These are phyloP conservation scores for Teleiodes luculella DNA, from an alignment of 2,888 invertebrate genomes.

Conservation along the genomic window DNA sequence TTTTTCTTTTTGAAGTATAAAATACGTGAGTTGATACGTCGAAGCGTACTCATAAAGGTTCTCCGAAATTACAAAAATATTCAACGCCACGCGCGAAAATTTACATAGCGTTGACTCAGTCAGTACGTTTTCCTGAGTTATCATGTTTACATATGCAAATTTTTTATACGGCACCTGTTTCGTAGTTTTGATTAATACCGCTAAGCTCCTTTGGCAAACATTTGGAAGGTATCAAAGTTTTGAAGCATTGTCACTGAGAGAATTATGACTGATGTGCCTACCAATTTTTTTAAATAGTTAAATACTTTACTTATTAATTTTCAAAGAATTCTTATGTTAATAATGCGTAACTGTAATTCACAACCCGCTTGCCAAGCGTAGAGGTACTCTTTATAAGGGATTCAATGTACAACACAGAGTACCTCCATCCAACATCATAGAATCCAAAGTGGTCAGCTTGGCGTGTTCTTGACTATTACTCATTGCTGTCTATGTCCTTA, in stretches of 20 bases:
- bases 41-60: slow-evolving; percentile 19
- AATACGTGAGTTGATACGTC: background rate
- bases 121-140: slow-evolving; percentile 27
- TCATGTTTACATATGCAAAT: slow-evolving; percentile 24
- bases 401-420: too few relatives aligned
- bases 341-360: too few relatives aligned
- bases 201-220: background rate
- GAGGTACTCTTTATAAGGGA: too few relatives aligned
- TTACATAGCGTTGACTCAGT: slow-evolving; percentile 35
- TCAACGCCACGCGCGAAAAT: slow-evolving; percentile 43
- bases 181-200: slow-evolving; percentile 7
- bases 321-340: too few relatives aligned
- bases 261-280: background rate
- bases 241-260: background rate
- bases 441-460: too few relatives aligned
- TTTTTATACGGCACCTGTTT: slow-evolving; percentile 9
- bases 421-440: too few relatives aligned
- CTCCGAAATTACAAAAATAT: slow-evolving; percentile 44
- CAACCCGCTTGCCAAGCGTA: too few relatives aligned
- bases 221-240: background rate
- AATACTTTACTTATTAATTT: too few relatives aligned
- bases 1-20: too few relatives aligned
- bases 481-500: too few relatives aligned
- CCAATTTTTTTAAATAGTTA: background rate
- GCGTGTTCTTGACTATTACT: too few relatives aligned